phyloP scores from a whole-genome alignment of 53 echinoderm and acorn worm genomes.

The Apostichopus leukothele region DNA sequence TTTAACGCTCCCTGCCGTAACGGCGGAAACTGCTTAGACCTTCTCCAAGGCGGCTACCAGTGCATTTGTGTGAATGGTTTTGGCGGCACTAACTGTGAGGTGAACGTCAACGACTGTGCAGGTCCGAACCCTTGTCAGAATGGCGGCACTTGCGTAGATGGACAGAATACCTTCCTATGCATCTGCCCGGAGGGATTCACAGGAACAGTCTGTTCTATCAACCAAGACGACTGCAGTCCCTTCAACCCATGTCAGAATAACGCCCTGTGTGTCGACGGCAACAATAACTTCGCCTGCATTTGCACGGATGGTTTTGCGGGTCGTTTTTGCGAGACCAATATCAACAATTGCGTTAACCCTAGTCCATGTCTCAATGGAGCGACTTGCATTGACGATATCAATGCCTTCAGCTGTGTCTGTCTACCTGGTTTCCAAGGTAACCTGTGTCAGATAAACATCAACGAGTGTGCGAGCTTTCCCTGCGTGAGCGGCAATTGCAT shows the following conservation, averaged over 20 bases:
- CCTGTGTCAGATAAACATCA: conserved; percentile 24
- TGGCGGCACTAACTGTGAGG: conserved; percentile 46
- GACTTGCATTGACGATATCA: conserved; percentile 8
- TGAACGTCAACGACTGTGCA: conserved; percentile 34
- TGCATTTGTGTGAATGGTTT: conserved; percentile 52
- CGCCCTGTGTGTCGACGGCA: conserved; percentile 19
- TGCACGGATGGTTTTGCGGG: conserved; percentile 11
- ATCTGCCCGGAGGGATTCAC: conserved; percentile 49
- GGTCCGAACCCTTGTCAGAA: conserved; percentile 49
- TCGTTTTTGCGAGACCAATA: conserved; percentile 19
- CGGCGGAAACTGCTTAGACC: conserved; percentile 55
- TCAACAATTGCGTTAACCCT: background rate
- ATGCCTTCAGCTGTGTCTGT: conserved; percentile 21
- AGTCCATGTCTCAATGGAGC: conserved; percentile 1
- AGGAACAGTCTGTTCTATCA: conserved; percentile 44
- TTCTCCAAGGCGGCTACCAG: conserved; percentile 39
- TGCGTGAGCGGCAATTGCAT: background rate
- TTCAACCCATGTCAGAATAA: conserved; percentile 8
- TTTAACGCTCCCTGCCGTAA: conserved; percentile 52
- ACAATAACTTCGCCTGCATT: conserved; percentile 30
- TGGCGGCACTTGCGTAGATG: conserved; percentile 26
- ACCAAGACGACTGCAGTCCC: conserved; percentile 10
- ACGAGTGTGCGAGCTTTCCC: conserved; percentile 30
- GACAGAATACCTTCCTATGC: background rate
- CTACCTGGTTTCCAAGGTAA: conserved; percentile 31